Evolutionary conservation across 2,797 vertebrate species (phyloP).

Genomic region (Takifugu rubripes): DNA sequence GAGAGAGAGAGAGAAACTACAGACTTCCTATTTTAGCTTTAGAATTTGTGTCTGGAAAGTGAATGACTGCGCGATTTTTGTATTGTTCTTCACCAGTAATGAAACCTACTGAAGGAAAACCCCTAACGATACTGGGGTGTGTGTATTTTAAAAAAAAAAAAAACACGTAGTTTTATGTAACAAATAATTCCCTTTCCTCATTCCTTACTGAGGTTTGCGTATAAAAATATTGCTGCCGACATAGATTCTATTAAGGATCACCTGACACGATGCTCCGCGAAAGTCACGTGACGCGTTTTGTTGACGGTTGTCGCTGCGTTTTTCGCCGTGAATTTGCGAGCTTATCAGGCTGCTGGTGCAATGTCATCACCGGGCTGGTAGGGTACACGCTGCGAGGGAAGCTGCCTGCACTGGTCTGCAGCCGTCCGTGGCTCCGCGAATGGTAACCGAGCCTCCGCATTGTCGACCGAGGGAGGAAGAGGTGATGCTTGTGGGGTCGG

Average conservation of each 20-base stretch:
- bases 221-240: too few species aligned
- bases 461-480: constrained; percentile 16
- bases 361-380: constrained; percentile 64
- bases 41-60: too few species aligned
- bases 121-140: too few species aligned
- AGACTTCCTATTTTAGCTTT: too few species aligned
- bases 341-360: constrained; percentile 54
- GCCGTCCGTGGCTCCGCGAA: constrained; percentile 5
- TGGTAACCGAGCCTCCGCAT: constrained; percentile 9
- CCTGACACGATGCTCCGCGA: constrained; percentile 35
- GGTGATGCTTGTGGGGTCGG: constrained; percentile 31
- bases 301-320: constrained; percentile 64
- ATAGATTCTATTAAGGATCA: constrained; percentile 39
- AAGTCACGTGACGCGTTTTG: constrained; percentile 71
- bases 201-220: not conserved
- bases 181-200: not conserved
- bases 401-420: not conserved
- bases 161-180: too few species aligned
- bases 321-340: constrained; percentile 33
- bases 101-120: not conserved
- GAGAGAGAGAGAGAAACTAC: not conserved
- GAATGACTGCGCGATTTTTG: not conserved
- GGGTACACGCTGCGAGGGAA: constrained; percentile 18
- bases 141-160: too few species aligned
- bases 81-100: not conserved